phyloP scores from a whole-genome alignment of 2,113 vertebrate species.

The Tupaia chinensis region DNA sequence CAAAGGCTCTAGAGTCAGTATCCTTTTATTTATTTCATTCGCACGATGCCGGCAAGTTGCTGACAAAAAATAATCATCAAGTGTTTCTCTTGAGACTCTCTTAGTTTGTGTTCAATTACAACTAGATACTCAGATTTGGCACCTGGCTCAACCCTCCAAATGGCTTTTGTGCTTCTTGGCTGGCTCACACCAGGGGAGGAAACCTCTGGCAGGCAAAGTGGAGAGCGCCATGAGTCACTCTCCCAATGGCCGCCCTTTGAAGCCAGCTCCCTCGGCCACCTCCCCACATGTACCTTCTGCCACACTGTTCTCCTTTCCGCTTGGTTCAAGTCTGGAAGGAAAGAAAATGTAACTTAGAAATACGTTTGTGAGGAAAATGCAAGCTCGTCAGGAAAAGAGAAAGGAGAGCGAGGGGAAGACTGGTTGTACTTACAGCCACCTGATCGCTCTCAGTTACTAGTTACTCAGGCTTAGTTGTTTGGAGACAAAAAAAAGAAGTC shows the following conservation, averaged over 20 bases:
- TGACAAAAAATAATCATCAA: slow-evolving; percentile 46
- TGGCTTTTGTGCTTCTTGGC: slow-evolving; percentile 56
- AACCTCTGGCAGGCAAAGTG: neutral
- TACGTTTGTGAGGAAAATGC: slow-evolving; percentile 21
- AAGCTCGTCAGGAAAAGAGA: neutral
- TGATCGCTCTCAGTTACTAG: slow-evolving; percentile 12
- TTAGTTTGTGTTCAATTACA: slow-evolving; percentile 59
- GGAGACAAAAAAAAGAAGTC: neutral
- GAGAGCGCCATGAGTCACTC: neutral
- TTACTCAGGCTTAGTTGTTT: slow-evolving; percentile 40
- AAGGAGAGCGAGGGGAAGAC: neutral
- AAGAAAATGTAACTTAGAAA: neutral
- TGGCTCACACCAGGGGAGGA: neutral
- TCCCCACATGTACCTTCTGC: slow-evolving; percentile 39
- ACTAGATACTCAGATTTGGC: slow-evolving; percentile 56
- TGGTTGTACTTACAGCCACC: neutral
- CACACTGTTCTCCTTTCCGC: slow-evolving; percentile 48
- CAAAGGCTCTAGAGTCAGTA: neutral
- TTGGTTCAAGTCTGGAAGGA: slow-evolving; percentile 19
- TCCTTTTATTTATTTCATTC: slow-evolving; percentile 42
- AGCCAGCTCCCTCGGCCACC: neutral
- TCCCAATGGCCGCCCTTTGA: slow-evolving; percentile 11
- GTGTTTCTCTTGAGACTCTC: slow-evolving; percentile 16
- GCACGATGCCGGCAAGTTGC: neutral
- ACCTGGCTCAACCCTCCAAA: neutral